A percentile compares a stretch with the other conserved stretches of the same genome.
Conservation (phyloP, 2,113 vertebrate species). For the Neodontobutis hainanensis region DNA sequence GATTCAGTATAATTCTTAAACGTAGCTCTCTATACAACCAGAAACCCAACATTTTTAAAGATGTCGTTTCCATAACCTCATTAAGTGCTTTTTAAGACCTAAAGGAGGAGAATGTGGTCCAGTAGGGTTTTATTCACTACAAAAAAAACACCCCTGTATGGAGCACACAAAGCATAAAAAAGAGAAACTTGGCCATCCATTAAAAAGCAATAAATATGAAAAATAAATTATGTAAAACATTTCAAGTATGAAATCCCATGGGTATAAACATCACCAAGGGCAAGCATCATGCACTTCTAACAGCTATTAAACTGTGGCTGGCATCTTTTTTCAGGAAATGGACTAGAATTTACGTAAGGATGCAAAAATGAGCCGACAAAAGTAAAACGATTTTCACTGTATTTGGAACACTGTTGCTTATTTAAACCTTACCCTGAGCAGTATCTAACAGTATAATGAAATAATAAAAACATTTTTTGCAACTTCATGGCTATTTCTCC, state of each 20-base stretch:
- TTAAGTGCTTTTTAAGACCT: constrained; percentile 6
- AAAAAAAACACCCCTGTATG: constrained; percentile 24
- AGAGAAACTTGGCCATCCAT: constrained; percentile 33
- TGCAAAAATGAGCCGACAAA: constrained; percentile 10
- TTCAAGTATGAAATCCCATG: constrained; percentile 73
- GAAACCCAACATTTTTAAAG: constrained; percentile 1
- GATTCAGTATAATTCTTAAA: constrained; percentile 5
- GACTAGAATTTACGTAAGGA: constrained; percentile 12
- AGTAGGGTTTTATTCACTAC: constrained; percentile 12
- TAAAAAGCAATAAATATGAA: constrained; percentile 77
- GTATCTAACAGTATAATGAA: constrained; percentile 6
- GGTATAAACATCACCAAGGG: constrained; percentile 37
- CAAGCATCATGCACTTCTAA: constrained; percentile 6
- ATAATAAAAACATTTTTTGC: constrained; percentile 7
- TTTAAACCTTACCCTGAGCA: constrained; percentile 37
- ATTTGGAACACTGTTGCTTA: constrained; percentile 30
- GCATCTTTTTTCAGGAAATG: background rate
- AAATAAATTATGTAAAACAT: constrained; percentile 71
- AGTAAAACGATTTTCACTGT: constrained; percentile 9
- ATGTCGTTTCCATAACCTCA: constrained; percentile 23
- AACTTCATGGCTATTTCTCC: background rate
- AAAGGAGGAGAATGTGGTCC: constrained; percentile 1
- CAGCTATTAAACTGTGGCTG: constrained; percentile 11
- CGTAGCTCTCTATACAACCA: background rate
- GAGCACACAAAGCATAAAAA: constrained; percentile 36